These are phyloP conservation scores for Ericerus pela DNA, from an alignment of 1,140 invertebrate genomes.

Conservation along the genomic window DNA sequence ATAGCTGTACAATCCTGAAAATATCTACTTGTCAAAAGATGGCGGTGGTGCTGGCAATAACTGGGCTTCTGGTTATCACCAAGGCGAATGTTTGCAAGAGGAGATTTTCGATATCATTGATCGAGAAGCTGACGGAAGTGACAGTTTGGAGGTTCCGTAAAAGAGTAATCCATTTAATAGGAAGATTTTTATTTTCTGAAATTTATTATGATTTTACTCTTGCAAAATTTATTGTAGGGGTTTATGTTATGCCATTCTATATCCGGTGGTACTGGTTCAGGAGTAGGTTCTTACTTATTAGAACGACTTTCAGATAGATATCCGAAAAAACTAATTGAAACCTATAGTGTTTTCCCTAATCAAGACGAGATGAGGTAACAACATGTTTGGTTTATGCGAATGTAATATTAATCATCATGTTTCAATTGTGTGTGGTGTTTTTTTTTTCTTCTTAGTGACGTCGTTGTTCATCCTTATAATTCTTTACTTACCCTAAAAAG, in stretches of 20 bases:
- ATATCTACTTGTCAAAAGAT: constrained; percentile 92
- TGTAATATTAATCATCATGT: not conserved
- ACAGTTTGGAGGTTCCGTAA: constrained; percentile 71
- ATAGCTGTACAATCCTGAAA: constrained; percentile 92
- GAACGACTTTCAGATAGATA: constrained; percentile 87
- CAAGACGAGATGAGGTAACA: constrained; percentile 79
- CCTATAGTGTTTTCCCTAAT: constrained; percentile 98
- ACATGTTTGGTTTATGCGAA: too few species aligned
- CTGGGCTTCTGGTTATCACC: constrained; percentile 92
- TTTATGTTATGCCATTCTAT: constrained; percentile 99
- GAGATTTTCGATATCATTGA: constrained; percentile 99
- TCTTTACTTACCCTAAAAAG: constrained; percentile 88
- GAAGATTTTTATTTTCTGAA: not conserved
- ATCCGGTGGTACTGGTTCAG: constrained; percentile 95
- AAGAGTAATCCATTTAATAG: constrained; percentile 6
- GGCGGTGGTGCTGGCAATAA: constrained; percentile 99
- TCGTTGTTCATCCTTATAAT: constrained; percentile 99
- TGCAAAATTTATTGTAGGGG: constrained; percentile 60
- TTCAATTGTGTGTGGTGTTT: not conserved
- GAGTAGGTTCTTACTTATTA: constrained; percentile 90
- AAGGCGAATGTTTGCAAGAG: constrained; percentile 85
- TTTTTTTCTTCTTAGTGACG: constrained; percentile 42
- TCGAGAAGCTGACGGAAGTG: constrained; percentile 94
- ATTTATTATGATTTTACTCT: constrained; percentile 4
- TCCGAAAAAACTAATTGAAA: constrained; percentile 95